Conservation (phyloP, 2,888 invertebrate species). For the Trichopria drosophilae region DNA sequence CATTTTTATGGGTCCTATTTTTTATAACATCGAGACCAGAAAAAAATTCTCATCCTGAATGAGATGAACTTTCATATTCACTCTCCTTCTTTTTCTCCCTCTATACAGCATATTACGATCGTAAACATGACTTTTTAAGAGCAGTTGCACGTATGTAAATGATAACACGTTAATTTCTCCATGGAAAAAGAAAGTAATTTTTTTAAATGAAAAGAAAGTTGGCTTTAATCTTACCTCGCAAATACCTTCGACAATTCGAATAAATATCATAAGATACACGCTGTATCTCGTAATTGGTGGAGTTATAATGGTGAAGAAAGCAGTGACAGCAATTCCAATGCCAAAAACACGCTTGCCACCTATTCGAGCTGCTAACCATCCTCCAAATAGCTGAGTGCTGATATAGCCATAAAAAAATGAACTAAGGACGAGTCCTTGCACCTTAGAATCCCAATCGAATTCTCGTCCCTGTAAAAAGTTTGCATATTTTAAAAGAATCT, state of each 20-base stretch:
- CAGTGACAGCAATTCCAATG: conserved; percentile 76
- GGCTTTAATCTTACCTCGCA: conserved; percentile 73
- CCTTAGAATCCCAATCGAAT: conserved; percentile 78
- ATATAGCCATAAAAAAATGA: conserved; percentile 91
- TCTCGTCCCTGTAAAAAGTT: conserved; percentile 65
- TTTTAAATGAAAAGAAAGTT: background rate
- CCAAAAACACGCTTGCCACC: conserved; percentile 86
- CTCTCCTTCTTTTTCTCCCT: no score
- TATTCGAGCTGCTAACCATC: conserved; percentile 79
- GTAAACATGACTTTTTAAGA: background rate
- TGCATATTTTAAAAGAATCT: no score
- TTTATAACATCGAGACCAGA: no score
- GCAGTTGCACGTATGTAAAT: no score
- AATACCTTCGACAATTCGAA: conserved; percentile 77
- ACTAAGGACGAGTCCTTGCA: conserved; percentile 78
- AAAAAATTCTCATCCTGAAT: no score
- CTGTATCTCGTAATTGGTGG: conserved; percentile 77
- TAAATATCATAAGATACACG: conserved; percentile 69
- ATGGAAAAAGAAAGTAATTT: background rate
- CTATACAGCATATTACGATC: no score
- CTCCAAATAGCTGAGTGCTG: conserved; percentile 80
- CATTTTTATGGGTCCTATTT: no score
- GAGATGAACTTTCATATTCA: no score
- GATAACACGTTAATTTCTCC: no score
- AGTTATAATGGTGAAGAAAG: conserved; percentile 77